These are phyloP conservation scores for Halcyon chelicuti DNA, from an alignment of 2,797 vertebrate species.

Conservation along the genomic window DNA sequence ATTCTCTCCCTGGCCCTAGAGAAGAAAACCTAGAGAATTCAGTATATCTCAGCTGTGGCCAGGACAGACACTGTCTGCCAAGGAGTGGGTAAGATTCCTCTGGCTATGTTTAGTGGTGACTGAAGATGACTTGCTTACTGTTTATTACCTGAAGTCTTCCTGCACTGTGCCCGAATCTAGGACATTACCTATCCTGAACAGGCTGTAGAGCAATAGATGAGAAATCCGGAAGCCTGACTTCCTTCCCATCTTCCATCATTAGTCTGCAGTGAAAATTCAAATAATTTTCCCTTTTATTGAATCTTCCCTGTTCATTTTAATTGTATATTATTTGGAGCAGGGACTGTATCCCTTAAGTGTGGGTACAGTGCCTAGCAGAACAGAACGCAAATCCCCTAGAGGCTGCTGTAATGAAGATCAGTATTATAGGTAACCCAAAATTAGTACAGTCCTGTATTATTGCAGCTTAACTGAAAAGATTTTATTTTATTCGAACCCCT, in stretches of 20 bases:
- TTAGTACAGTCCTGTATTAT: not conserved
- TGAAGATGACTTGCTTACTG: not conserved
- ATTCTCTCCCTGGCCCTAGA: not conserved
- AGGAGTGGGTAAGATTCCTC: not conserved
- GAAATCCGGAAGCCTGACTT: not conserved
- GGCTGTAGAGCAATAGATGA: not conserved
- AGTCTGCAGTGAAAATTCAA: not conserved
- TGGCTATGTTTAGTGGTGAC: not conserved
- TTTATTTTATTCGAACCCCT: not conserved
- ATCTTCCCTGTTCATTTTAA: not conserved
- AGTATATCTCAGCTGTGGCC: not conserved
- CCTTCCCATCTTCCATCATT: not conserved
- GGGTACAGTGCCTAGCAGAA: not conserved
- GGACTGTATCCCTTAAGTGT: not conserved
- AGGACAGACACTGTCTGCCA: not conserved
- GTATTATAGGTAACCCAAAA: not conserved
- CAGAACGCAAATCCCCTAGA: fast-evolving
- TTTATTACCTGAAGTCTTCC: not conserved
- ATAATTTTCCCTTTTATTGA: not conserved
- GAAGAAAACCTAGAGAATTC: not conserved
- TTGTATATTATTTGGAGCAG: not conserved
- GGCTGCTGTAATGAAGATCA: not conserved
- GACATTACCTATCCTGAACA: not conserved
- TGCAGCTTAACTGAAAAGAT: not conserved
- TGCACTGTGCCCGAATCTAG: not conserved